These are phyloP conservation scores for Harpalus rufipes DNA, from an alignment of 2,888 invertebrate species.

Conservation along the genomic window DNA sequence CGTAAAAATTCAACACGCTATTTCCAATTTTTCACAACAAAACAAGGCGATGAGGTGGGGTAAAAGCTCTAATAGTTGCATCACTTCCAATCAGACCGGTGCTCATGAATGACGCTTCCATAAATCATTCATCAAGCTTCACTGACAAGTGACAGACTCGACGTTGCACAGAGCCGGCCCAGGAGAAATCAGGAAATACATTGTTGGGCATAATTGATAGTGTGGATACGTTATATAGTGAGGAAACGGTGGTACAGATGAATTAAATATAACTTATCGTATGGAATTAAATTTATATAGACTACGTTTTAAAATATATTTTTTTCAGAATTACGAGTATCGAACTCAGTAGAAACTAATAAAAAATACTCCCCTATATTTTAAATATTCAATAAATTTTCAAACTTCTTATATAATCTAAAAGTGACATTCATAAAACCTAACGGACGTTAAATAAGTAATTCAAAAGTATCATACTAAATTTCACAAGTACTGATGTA, in stretches of 20 bases:
- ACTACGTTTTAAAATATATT: too few species aligned
- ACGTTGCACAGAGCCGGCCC: conserved; percentile 15
- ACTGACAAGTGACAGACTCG: conserved; percentile 26
- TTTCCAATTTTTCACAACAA: not conserved
- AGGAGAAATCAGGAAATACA: conserved; percentile 45
- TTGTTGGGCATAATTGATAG: not conserved
- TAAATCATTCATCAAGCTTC: conserved; percentile 31
- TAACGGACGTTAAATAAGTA: too few species aligned
- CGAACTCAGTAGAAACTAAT: too few species aligned
- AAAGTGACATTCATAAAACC: too few species aligned
- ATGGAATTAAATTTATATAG: too few species aligned
- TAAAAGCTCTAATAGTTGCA: conserved; percentile 31
- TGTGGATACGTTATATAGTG: too few species aligned
- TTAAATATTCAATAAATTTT: too few species aligned
- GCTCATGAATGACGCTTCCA: conserved; percentile 10
- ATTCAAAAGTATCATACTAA: too few species aligned
- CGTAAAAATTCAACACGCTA: not conserved
- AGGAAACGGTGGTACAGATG: not conserved
- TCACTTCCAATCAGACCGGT: conserved; percentile 15
- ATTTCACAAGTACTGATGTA: too few species aligned
- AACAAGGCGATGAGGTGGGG: not conserved
- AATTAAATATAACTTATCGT: not conserved
- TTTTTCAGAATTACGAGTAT: too few species aligned
- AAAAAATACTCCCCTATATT: too few species aligned
- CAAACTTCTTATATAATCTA: too few species aligned